A percentile compares a stretch with the other conserved stretches of the same genome.
Evolutionary conservation across 2,888 invertebrate species (phyloP).

Genomic region (Macropis europaea): DNA sequence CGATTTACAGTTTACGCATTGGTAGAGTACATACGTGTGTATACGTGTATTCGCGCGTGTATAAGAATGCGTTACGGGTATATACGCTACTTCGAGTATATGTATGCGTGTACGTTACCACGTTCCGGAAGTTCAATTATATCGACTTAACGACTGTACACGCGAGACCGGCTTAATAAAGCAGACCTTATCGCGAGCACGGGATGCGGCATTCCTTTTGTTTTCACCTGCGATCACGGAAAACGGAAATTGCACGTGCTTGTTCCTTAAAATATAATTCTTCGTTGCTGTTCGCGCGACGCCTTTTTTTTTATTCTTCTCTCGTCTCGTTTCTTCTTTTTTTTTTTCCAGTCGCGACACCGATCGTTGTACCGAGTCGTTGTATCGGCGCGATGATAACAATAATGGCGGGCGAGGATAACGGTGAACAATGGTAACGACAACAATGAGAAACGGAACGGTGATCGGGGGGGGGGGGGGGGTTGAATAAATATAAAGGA

Average conservation of each 20-base stretch:
- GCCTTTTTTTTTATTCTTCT: background rate
- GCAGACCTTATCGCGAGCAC: constrained; percentile 15
- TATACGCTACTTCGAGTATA: constrained; percentile 9
- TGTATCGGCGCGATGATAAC: constrained; percentile 65
- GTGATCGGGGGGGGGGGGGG: constrained; percentile 33
- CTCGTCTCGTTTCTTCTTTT: constrained; percentile 16
- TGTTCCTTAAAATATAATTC: too few relatives aligned
- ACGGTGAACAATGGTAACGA: constrained; percentile 46
- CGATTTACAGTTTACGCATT: background rate
- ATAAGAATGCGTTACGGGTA: background rate
- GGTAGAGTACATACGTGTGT: too few relatives aligned
- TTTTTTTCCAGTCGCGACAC: constrained; percentile 34
- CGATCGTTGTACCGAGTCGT: constrained; percentile 75
- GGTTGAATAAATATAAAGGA: constrained; percentile 43
- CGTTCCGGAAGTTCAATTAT: constrained; percentile 40
- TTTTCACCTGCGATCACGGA: constrained; percentile 8
- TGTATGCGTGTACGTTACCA: constrained; percentile 22
- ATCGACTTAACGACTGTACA: constrained; percentile 33
- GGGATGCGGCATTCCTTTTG: constrained; percentile 9
- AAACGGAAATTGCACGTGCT: constrained; percentile 39
- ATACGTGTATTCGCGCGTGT: background rate
- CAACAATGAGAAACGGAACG: constrained; percentile 29
- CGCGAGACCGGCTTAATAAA: constrained; percentile 24
- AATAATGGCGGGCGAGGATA: background rate
- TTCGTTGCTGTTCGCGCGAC: too few relatives aligned